Evolutionary conservation across 2,888 invertebrate species (phyloP), one percentile per base, ranked within the genome.

Genomic region (Eilema caniola): DNA sequence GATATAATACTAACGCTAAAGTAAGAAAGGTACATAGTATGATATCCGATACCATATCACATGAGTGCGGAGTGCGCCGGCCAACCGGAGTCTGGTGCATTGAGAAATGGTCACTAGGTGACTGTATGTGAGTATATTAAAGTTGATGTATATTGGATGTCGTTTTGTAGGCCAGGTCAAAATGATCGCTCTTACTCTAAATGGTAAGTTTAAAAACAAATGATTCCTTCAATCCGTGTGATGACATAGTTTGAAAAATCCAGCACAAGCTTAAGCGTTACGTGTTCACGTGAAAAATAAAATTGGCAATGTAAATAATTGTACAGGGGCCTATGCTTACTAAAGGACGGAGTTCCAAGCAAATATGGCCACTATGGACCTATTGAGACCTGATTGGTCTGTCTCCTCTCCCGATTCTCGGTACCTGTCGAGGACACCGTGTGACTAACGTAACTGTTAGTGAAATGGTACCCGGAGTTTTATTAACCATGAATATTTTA

Each of bases 11-110:
- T 87, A 88, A 87, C 80, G 85, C 84, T 88, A 90, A 86, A 79
- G 83, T 86, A 84, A 79, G 82, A 79, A 83, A 87, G 86, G 86
- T 89, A 89, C 85, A 85, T 84, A 84, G 81, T 85, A 85, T 87
- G 87, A 89, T 89, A 88, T 90, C 88, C 88, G 89, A 91, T 89
- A 90, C 89, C 88, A 86, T 89, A 88, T 88, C 87, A 89, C 89
- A 85, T 28, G 76, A 41, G 37, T 61, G 75, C 66, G 71, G 62
- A 41, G 71, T 61, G 67, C 47, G 62, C 63, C 67, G 65, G 41
- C 57, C 56, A n/a, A 25, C 8, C 3, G 8, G 57, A 8, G 10
- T 28, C 11, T 25, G 7, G 25, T 25, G 23, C 66, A 33, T 23
- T 41, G 59, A 59, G 25, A 59, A 16, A 12, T 66, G 24, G 25